A percentile compares a stretch with the other conserved stretches of the same genome.
phyloP scores from a whole-genome alignment of 2,888 invertebrate genomes.

The Hofmannophila pseudospretella region DNA sequence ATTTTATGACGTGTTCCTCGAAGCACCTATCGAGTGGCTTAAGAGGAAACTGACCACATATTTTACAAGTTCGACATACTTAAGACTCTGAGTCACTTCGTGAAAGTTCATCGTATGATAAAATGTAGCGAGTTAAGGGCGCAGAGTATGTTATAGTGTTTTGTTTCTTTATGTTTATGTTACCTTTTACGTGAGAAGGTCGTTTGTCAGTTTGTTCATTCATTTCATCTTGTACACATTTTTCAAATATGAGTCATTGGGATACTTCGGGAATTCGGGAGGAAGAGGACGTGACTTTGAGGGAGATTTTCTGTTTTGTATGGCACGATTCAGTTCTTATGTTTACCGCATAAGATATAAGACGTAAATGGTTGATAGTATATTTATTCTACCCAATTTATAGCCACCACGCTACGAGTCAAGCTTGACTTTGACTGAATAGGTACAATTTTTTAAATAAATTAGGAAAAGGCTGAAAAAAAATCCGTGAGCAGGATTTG shows the following conservation, averaged over 20 bases:
- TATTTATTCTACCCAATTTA: no score
- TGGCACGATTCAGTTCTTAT: no score
- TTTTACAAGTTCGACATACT: constrained; percentile 53
- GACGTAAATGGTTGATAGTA: no score
- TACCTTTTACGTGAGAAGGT: constrained; percentile 15
- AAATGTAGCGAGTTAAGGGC: constrained; percentile 8
- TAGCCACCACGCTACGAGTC: no score
- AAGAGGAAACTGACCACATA: constrained; percentile 42
- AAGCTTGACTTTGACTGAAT: no score
- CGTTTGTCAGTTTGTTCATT: constrained; percentile 22
- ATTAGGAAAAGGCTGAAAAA: no score
- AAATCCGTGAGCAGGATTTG: no score
- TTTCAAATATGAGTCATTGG: constrained; percentile 24
- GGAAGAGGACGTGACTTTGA: neutral
- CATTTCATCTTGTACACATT: constrained; percentile 22
- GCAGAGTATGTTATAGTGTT: constrained; percentile 7
- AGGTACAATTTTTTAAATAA: no score
- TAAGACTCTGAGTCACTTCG: constrained; percentile 49
- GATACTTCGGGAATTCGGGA: constrained; percentile 8
- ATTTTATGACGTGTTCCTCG: constrained; percentile 22
- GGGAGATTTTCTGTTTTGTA: no score
- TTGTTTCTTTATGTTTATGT: no score
- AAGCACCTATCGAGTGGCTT: constrained; percentile 19
- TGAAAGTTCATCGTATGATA: constrained; percentile 13
- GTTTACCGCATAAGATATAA: no score